These are phyloP conservation scores for Limnephilus auricula DNA, from an alignment of 2,888 invertebrate genomes.

Conservation along the genomic window DNA sequence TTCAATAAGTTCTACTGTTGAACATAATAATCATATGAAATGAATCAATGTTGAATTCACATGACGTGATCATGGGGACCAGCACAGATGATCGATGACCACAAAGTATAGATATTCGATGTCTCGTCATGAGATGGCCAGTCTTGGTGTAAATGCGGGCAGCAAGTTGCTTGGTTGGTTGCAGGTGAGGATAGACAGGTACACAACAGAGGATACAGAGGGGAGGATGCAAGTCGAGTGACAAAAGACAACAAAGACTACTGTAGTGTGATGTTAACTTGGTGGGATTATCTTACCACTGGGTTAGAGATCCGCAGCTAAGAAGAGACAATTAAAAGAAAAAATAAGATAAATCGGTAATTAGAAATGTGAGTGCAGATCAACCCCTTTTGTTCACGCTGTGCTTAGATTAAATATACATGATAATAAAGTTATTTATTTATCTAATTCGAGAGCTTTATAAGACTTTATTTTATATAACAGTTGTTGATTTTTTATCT, in stretches of 20 bases:
- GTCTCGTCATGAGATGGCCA: constrained; percentile 59
- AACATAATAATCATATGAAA: neutral
- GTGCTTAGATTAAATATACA: neutral
- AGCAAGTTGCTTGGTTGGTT: neutral
- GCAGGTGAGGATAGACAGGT: constrained; percentile 48
- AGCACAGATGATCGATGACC: constrained; percentile 13
- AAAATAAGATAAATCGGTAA: constrained; percentile 68
- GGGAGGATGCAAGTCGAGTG: constrained; percentile 60
- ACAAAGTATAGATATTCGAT: neutral
- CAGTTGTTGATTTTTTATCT: neutral
- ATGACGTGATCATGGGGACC: neutral
- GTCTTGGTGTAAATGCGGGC: constrained; percentile 17
- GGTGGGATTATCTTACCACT: constrained; percentile 66
- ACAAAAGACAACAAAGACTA: constrained; percentile 61
- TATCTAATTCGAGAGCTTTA: neutral
- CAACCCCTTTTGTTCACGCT: neutral
- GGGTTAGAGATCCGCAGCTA: constrained; percentile 67
- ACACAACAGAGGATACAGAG: constrained; percentile 55
- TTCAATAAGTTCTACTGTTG: neutral
- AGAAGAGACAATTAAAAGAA: constrained; percentile 64
- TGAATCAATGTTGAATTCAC: neutral
- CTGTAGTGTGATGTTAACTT: constrained; percentile 63
- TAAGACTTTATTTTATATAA: neutral
- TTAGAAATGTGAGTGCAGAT: constrained; percentile 49
- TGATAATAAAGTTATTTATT: neutral